Base-by-base conservation (phyloP, 2,888 invertebrate genomes). In the Eilema griseolum region DNA sequence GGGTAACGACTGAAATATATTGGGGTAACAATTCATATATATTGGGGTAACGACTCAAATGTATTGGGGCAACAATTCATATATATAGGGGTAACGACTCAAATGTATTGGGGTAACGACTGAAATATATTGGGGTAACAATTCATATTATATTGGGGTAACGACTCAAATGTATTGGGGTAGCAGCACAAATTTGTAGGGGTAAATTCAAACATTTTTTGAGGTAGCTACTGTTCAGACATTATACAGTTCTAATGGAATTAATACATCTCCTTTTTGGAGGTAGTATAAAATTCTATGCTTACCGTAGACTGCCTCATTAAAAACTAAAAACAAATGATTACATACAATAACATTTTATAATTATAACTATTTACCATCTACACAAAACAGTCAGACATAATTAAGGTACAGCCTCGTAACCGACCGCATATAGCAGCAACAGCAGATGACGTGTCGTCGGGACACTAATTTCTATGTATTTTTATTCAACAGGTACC, bases 281-380 rank as follows among this genome's bases (percentile, higher is more conserved):
- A 37, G 23, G 24, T 24, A 0, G 2, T 46, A 8, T 37, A 71
- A 66, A 70, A 66, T 73, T 76, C 69, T 23, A 37, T 63, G 20
- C 11, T 7, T 24, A 31, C 33, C 73, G 57, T 28, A 64, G 69
- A 66, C 79, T 67, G 33, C 74, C 79, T 73, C 69, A 46, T 63
- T 20, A 70, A 67, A 71, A 79, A 79, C 67, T 70, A 75, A 77
- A 77, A 79, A 77, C 67, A 80, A 79, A 77, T 68, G 73, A 79
- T 79, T 77, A 76, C 57, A 59, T 59, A 24, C 57, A 14, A 59
- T 24, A 59, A 24, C 26, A 59, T 24, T 24, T 5, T 24, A 24
- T 59, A 14, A 23, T 14, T 26, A 59, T 59, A 59, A 59, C 26
- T 59, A 59, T 24, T 24, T 59, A 16, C 4, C 57, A 80, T 75